These are phyloP conservation scores for Jaculus jaculus DNA, from an alignment of 2,113 vertebrate genomes.

Conservation along the genomic window DNA sequence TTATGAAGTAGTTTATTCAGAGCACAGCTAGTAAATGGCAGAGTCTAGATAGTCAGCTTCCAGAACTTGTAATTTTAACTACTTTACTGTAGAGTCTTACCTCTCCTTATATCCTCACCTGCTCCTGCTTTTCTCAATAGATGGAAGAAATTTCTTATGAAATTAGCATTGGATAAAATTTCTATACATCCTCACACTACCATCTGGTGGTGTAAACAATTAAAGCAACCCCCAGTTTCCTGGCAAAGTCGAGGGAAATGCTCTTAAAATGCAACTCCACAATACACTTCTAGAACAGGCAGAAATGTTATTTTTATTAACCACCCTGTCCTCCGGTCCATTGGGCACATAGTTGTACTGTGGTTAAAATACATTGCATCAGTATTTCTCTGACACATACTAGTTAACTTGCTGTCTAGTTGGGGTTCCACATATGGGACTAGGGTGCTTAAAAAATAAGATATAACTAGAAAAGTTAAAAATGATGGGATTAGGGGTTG, in stretches of 20 bases:
- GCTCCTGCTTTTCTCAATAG: not conserved
- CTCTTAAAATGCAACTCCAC: not conserved
- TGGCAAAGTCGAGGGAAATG: not conserved
- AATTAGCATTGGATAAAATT: not conserved
- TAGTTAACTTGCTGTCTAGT: not conserved
- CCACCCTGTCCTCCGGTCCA: not conserved
- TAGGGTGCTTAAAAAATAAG: not conserved
- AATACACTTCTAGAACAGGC: not conserved
- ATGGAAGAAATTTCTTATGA: not conserved
- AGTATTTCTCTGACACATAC: not conserved
- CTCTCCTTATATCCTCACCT: not conserved
- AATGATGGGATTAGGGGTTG: too few species aligned
- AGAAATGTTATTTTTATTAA: not conserved
- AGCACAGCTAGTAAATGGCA: not conserved
- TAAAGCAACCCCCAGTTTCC: not conserved
- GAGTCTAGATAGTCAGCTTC: not conserved
- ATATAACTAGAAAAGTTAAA: not conserved
- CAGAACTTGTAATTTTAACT: not conserved
- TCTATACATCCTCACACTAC: slow-evolving; percentile 24
- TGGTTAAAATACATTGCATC: too few species aligned
- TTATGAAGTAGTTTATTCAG: not conserved
- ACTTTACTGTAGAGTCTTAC: not conserved
- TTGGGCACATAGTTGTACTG: not conserved
- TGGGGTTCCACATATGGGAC: not conserved
- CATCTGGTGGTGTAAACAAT: slow-evolving; percentile 51